phyloP scores from a whole-genome alignment of 2,797 vertebrate species.

The Parotocinclus haroldoi region DNA sequence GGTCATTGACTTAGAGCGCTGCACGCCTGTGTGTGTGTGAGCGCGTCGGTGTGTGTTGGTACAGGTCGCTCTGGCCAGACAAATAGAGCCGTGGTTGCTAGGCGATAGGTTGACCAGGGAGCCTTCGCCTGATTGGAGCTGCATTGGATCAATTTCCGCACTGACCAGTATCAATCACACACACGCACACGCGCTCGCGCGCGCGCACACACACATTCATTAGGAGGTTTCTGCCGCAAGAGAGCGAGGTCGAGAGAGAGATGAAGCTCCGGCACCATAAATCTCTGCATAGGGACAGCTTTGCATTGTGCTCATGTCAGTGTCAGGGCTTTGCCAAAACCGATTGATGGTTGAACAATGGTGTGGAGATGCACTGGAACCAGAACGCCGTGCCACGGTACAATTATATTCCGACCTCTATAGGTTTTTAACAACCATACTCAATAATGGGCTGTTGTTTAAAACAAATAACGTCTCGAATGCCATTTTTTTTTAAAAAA shows the following conservation, averaged over 20 bases:
- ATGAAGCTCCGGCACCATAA: conserved; percentile 23
- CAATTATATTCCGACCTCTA: background rate
- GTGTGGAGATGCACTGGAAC: conserved; percentile 4
- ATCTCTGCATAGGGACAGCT: conserved; percentile 31
- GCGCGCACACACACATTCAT: conserved; percentile 51
- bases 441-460: no score
- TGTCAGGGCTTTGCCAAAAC: conserved; percentile 33
- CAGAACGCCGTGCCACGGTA: background rate
- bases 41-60: conserved; percentile 33
- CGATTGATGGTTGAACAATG: conserved; percentile 30
- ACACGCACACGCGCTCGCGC: conserved; percentile 49
- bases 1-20: conserved; percentile 49
- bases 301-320: conserved; percentile 38
- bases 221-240: conserved; percentile 41
- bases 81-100: conserved; percentile 64
- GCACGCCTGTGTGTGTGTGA: conserved; percentile 27
- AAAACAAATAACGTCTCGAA: no score
- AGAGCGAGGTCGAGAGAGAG: conserved; percentile 13
- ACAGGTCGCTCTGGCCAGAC: conserved; percentile 56
- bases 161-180: conserved; percentile 61
- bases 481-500: no score
- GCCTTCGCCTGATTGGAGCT: conserved; percentile 67
- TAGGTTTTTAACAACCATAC: no score
- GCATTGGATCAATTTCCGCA: conserved; percentile 71
- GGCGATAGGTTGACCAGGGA: conserved; percentile 72